phyloP scores from a whole-genome alignment of 2,113 vertebrate species.

The Coptodon rendalli region DNA sequence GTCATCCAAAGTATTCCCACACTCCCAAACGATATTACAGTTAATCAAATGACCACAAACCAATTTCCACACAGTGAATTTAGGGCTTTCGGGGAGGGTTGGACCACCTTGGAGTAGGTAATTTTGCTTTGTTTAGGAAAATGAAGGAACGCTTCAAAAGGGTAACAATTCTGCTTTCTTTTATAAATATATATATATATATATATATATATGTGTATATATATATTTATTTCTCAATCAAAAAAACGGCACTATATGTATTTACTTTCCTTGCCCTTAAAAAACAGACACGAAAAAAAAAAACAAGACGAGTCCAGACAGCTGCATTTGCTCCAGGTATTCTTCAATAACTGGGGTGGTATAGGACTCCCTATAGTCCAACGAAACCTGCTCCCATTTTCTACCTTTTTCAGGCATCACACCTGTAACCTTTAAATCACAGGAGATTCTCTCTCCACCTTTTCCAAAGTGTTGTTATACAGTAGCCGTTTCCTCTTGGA shows the following conservation, averaged over 20 bases:
- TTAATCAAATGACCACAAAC: conserved; percentile 2
- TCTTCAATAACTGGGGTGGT: background rate
- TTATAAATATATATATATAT: background rate
- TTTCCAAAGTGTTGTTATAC: conserved; percentile 26
- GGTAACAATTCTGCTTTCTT: background rate
- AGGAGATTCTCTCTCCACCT: conserved; percentile 18
- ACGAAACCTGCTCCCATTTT: conserved; percentile 28
- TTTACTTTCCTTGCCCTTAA: background rate
- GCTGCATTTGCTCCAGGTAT: conserved; percentile 1
- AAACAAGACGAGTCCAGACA: background rate
- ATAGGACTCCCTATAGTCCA: conserved; percentile 5
- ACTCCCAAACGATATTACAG: background rate
- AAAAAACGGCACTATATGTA: background rate
- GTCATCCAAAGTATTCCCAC: background rate
- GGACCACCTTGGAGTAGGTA: background rate
- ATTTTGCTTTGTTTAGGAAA: background rate
- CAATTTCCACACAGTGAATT: background rate
- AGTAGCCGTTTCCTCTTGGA: conserved; percentile 15
- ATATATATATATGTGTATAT: no score
- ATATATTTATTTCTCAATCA: background rate
- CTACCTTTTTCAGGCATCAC: conserved; percentile 30
- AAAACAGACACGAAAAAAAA: background rate
- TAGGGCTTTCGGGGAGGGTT: background rate
- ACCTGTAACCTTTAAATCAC: conserved; percentile 51
- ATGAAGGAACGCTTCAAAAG: background rate